Base-by-base conservation (phyloP, 2,888 invertebrate genomes). In the Euzophera pinguis region DNA sequence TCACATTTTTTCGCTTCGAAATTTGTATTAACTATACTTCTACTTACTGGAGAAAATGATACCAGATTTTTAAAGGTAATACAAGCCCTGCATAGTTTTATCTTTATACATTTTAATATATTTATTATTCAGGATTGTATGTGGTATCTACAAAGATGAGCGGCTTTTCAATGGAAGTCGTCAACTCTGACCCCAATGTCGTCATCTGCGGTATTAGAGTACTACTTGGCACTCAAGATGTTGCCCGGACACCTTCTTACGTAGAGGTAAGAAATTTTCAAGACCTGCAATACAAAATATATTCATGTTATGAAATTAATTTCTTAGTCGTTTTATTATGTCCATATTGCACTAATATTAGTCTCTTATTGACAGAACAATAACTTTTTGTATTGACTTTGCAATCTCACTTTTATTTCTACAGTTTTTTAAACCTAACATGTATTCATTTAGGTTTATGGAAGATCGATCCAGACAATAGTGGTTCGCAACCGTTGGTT, bases 131-230 rank as follows among this genome's bases (percentile, higher is more conserved):
- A 69, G 97, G 97, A 17, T 93, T 98, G 89, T 99, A 98, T 79
- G 96, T 99, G 16, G 98, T 97, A 1, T 97, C 97, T 29, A 97
- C 97, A 0, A 97, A 97, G 80, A 93, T 96, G 45, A 94, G 94
- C 65, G 98, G 98, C 8, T 99, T 99, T 76, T 93, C 93, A 0
- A 90, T 99, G 56, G 98, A 98, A 74, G 92, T 98, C 0, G 92
- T 92, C 9, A 99, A 98, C 81, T 94, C 95, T 42, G 98, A 98
- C 78, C 92, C 94, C 1, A 95, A 95, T 61, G 93, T 95, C 84
- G 98, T 98, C 0, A 97, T 99, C 78, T 96, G 96, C 10, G 98
- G 98, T 9, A 92, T 97, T 47, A 91, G 99, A 55, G 94, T 99
- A 0, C 86, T 96, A 34, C 91, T 99, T 0, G 99, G 99, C 1